A percentile compares a stretch with the other conserved stretches of the same genome.
These are phyloP conservation scores for Rhinoptilus africanus DNA, from an alignment of 2,113 vertebrate genomes.

Conservation along the genomic window DNA sequence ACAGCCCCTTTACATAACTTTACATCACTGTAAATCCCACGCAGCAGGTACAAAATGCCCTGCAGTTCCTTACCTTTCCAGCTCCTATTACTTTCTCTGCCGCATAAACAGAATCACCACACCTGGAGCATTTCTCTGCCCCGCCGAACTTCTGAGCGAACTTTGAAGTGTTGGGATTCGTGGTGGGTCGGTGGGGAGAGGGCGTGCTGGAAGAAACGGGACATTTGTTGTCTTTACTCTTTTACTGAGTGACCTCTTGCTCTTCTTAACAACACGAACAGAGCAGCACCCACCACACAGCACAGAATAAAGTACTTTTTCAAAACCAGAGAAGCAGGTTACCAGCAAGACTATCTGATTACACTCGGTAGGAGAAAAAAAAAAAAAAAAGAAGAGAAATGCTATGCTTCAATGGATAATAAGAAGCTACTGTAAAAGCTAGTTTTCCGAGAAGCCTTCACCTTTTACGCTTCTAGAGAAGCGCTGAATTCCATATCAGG, in stretches of 20 bases:
- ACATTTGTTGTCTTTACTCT: not conserved
- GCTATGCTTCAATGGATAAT: not conserved
- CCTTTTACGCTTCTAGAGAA: not conserved
- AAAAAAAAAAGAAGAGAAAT: not conserved
- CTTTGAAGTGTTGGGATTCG: conserved; percentile 90
- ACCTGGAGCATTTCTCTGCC: conserved; percentile 89
- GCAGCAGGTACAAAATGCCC: not conserved
- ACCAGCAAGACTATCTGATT: not conserved
- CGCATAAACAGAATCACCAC: conserved; percentile 89
- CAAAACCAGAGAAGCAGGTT: not conserved
- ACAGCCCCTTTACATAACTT: too few species aligned
- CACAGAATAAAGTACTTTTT: not conserved
- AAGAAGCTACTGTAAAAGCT: not conserved
- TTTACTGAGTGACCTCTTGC: not conserved
- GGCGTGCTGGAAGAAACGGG: conserved; percentile 53
- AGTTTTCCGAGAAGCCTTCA: not conserved
- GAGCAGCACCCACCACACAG: not conserved
- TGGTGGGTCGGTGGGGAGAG: conserved; percentile 83
- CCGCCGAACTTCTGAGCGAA: conserved; percentile 93
- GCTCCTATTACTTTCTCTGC: conserved; percentile 95
- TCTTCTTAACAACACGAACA: not conserved
- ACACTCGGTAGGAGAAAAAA: not conserved
- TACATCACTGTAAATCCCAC: not conserved
- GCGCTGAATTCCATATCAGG: not conserved
- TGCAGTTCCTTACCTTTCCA: conserved; percentile 82